A percentile compares a stretch with the other conserved stretches of the same genome.
These are phyloP conservation scores for Marcusenius ussheri DNA, from an alignment of 2,113 vertebrate species.

Conservation along the genomic window DNA sequence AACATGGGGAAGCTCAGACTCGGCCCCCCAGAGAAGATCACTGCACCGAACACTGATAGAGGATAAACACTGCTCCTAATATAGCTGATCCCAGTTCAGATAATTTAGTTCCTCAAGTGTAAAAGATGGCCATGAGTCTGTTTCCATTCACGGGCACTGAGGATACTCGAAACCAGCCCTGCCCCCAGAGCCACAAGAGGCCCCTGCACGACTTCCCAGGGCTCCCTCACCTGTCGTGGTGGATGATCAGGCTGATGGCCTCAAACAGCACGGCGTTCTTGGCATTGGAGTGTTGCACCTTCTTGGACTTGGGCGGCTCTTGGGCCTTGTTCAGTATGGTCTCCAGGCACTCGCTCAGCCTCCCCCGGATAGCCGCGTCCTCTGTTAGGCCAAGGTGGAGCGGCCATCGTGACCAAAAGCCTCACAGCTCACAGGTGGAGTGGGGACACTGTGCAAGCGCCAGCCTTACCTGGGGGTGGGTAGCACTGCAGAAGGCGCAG, in stretches of 20 bases:
- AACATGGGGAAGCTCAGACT: not conserved
- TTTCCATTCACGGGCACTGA: not conserved
- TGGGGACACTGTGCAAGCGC: not conserved
- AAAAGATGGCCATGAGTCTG: not conserved
- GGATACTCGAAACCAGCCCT: not conserved
- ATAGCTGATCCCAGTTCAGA: not conserved
- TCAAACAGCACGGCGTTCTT: constrained; percentile 88
- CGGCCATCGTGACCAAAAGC: not conserved
- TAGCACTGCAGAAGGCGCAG: constrained; percentile 81
- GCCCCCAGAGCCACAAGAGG: not conserved
- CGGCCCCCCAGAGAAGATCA: not conserved
- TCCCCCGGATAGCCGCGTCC: constrained; percentile 79
- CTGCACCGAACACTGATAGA: not conserved
- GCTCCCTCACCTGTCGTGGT: constrained; percentile 70
- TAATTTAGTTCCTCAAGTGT: not conserved
- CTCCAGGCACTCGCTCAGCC: constrained; percentile 83
- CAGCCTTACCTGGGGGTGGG: constrained; percentile 51
- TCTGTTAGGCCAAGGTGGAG: constrained; percentile 36
- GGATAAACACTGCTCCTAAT: not conserved
- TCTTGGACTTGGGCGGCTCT: constrained; percentile 89
- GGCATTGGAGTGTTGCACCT: constrained; percentile 88
- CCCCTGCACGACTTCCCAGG: not conserved
- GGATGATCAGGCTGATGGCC: constrained; percentile 86
- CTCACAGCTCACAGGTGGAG: not conserved
- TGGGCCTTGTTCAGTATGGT: constrained; percentile 88